A percentile compares a stretch with the other conserved stretches of the same genome.
These are phyloP conservation scores for Mus spicilegus DNA, from an alignment of 2,113 vertebrate genomes.

Conservation along the genomic window DNA sequence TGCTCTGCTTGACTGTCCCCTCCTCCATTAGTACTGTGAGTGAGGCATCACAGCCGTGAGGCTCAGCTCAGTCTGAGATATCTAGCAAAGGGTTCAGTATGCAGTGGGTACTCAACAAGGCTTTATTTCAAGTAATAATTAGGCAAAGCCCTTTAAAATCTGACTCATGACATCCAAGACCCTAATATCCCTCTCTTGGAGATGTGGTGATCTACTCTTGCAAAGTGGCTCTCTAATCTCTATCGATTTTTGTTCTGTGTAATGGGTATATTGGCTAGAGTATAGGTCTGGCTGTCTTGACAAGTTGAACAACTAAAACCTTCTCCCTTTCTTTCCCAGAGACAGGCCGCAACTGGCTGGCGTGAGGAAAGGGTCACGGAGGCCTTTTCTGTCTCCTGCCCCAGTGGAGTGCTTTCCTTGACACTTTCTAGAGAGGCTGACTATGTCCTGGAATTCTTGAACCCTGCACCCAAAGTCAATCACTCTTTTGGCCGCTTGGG, in stretches of 20 bases:
- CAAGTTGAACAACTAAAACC: background rate
- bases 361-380: background rate
- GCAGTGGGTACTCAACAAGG: background rate
- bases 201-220: background rate
- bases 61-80: background rate
- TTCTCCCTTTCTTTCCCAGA: slow-evolving; percentile 2
- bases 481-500: background rate
- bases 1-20: background rate
- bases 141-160: background rate
- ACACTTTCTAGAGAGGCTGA: background rate
- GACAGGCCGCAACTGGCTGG: background rate
- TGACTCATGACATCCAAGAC: background rate
- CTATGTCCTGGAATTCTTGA: slow-evolving; percentile 31
- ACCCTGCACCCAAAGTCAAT: background rate
- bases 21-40: background rate
- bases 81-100: background rate
- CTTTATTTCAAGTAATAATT: background rate
- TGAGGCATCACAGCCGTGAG: too few relatives aligned
- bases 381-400: background rate
- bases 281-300: background rate
- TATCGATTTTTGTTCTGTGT: slow-evolving; percentile 38
- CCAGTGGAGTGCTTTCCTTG: background rate
- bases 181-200: background rate
- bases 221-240: background rate
- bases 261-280: background rate